A percentile compares a stretch with the other conserved stretches of the same genome.
Evolutionary conservation across 2,888 invertebrate species (phyloP).

Genomic region (Phyllotreta striolata): DNA sequence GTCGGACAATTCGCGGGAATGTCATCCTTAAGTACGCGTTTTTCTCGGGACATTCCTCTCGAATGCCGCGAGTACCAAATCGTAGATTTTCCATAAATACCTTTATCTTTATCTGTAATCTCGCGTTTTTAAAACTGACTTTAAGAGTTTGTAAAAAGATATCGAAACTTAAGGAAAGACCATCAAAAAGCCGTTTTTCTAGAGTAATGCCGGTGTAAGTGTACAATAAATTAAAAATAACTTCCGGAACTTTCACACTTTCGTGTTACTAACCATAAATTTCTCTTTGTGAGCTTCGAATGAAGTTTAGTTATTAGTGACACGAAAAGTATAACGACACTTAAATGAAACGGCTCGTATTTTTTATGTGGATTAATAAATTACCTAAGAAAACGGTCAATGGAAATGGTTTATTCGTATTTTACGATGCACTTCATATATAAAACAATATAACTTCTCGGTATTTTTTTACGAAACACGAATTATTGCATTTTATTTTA

Average conservation of each 20-base stretch:
- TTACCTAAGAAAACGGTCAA: slow-evolving; percentile 3
- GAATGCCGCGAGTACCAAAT: slow-evolving; percentile 16
- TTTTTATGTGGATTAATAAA: slow-evolving; percentile 22
- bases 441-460: too few relatives aligned
- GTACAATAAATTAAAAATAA: slow-evolving; percentile 30
- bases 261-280: slow-evolving; percentile 29
- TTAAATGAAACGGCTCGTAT: slow-evolving; percentile 20
- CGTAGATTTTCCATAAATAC: too few relatives aligned
- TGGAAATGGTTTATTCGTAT: slow-evolving; percentile 4
- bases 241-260: slow-evolving; percentile 29
- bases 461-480: too few relatives aligned
- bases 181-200: slow-evolving; percentile 18
- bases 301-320: slow-evolving; percentile 28
- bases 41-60: slow-evolving; percentile 11
- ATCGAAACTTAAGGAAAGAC: slow-evolving; percentile 21
- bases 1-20: slow-evolving; percentile 44
- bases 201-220: slow-evolving; percentile 21
- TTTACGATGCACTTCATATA: too few relatives aligned
- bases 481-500: too few relatives aligned
- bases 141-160: slow-evolving; percentile 7
- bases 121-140: slow-evolving; percentile 9
- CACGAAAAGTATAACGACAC: slow-evolving; percentile 28
- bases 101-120: neutral
- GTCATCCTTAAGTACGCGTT: slow-evolving; percentile 39
- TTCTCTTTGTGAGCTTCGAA: slow-evolving; percentile 24